Percentiles rank a stretch among this genome's conserved stretches.
Evolutionary conservation across 2,888 invertebrate species (phyloP).

Genomic region (Gastracanthus pulcherrimus): DNA sequence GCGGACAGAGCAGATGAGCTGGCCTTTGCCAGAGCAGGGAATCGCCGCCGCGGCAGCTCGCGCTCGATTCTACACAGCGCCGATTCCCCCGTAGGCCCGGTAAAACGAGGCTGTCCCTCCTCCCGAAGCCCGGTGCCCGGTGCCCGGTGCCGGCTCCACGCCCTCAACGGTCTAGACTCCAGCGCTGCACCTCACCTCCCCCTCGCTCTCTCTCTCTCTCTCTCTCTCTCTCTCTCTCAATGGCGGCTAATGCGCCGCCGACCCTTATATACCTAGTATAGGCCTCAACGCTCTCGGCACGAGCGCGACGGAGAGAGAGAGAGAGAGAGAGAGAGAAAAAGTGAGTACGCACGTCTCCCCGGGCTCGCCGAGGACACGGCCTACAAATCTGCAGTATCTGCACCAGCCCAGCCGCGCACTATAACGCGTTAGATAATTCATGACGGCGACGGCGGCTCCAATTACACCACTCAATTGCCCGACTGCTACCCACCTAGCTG

Average conservation of each 20-base stretch:
- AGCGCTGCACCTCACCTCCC: neutral
- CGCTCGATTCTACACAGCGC: neutral
- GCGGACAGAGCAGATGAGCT: too few species aligned
- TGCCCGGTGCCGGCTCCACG: slow-evolving; percentile 34
- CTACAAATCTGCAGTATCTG: too few species aligned
- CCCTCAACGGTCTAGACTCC: slow-evolving; percentile 39
- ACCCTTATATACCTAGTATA: too few species aligned
- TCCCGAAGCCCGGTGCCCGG: too few species aligned
- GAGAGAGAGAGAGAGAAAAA: too few species aligned
- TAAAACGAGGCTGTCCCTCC: too few species aligned
- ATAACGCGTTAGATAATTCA: slow-evolving; percentile 29
- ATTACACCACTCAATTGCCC: slow-evolving; percentile 6
- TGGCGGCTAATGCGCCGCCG: slow-evolving; percentile 37
- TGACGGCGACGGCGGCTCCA: neutral
- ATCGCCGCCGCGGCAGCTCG: neutral
- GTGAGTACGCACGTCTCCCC: too few species aligned
- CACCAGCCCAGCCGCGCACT: neutral
- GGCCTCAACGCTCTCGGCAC: too few species aligned
- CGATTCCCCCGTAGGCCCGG: neutral
- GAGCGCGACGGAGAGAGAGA: neutral
- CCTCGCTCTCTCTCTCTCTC: neutral
- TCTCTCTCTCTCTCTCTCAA: neutral
- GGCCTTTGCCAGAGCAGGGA: neutral
- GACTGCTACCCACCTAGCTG: neutral
- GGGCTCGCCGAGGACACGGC: too few species aligned